phyloP scores from a whole-genome alignment of 2,888 invertebrate species.

The Buathra laborator region DNA sequence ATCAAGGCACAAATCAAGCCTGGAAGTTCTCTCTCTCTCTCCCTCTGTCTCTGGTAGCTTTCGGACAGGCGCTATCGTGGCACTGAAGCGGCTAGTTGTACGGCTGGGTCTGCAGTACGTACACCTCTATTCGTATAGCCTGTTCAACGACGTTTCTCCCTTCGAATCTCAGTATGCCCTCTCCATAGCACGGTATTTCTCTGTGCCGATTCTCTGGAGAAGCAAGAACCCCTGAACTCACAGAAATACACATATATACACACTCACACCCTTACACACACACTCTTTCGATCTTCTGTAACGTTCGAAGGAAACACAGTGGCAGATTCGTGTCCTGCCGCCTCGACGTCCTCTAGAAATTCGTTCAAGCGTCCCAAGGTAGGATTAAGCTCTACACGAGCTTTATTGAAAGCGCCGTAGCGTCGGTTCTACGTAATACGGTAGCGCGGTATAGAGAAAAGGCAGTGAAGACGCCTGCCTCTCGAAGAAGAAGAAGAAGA shows the following conservation, averaged over 20 bases:
- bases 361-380: slow-evolving; percentile 63
- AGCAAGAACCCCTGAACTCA: slow-evolving; percentile 17
- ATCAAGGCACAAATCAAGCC: slow-evolving; percentile 62
- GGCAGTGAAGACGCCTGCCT: slow-evolving; percentile 13
- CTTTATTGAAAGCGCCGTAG: slow-evolving; percentile 67
- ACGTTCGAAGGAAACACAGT: slow-evolving; percentile 46
- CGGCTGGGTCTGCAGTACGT: not conserved
- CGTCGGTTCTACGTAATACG: slow-evolving; percentile 48
- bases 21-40: slow-evolving; percentile 56
- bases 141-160: slow-evolving; percentile 16
- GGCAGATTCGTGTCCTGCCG: slow-evolving; percentile 48
- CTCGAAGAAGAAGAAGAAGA: slow-evolving; percentile 10
- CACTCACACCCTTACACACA: slow-evolving; percentile 2
- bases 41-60: slow-evolving; percentile 26
- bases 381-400: slow-evolving; percentile 67
- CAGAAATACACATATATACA: not conserved
- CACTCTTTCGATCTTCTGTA: slow-evolving; percentile 41
- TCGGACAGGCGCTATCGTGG: slow-evolving; percentile 57
- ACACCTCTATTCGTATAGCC: slow-evolving; percentile 1
- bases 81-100: slow-evolving; percentile 24
- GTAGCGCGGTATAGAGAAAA: slow-evolving; percentile 5
- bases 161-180: slow-evolving; percentile 27
- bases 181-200: slow-evolving; percentile 16
- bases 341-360: slow-evolving; percentile 63
- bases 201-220: not conserved